Evolutionary conservation across 2,888 invertebrate species (phyloP), one percentile per base, ranked within the genome.

Genomic region (Sclerodermus sp.): DNA sequence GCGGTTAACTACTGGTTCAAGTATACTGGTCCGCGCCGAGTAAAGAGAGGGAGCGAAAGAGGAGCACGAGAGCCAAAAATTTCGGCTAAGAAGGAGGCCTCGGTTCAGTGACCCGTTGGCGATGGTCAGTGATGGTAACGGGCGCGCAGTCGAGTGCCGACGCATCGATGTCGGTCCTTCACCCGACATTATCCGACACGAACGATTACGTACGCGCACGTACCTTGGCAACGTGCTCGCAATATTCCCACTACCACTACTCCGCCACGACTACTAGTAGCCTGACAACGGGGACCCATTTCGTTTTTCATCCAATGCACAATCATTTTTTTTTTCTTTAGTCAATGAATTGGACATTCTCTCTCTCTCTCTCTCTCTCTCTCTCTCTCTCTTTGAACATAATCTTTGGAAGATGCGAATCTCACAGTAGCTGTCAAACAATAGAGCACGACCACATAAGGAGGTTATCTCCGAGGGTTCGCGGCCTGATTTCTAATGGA

Each of bases 41-140:
- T 8, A 12, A 13, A 34, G 34, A 34, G 12, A 12, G 12, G 13
- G 34, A 8, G 34, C 12, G 12, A 34, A 34, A 12, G 34, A 13
- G 34, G 34, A 34, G 4, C 6, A 13, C 6, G 34, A 34, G 34
- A 34, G 12, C 3, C n/a, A 12, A 34, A 13, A 34, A 34, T n/a
- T 34, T 34, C 34, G 12, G 34, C n/a, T 34, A 34, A 23, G 23
- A 23, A 23, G 23, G 23, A 23, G 23, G 51, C 49, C 40, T 42
- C 55, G 64, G 74, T 73, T 76, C 72, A 64, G 52, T 68, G 74
- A 76, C 74, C 74, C 69, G 66, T 77, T 77, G 77, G 68, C 67
- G 67, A 69, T 76, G 77, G 77, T 77, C 75, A 76, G 74, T 75
- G 72, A 75, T 68, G 70, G 71, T 74, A 75, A 74, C 72, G 76